Conservation (phyloP, 2,797 vertebrate genomes). For the Pelochelys cantorii region DNA sequence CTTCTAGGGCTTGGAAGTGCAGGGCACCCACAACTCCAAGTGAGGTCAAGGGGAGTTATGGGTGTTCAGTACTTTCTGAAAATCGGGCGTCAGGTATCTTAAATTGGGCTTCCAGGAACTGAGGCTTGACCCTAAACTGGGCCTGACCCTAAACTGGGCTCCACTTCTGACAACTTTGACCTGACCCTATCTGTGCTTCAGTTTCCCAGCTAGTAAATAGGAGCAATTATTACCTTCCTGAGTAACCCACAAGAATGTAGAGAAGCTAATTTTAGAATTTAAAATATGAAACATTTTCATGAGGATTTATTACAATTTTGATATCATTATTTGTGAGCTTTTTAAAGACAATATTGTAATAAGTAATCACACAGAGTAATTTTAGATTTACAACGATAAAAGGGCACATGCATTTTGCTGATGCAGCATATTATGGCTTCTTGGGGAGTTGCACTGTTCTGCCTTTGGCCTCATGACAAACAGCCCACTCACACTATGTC, state of each 20-base stretch:
- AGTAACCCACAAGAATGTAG: neutral
- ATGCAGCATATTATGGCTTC: rapidly evolving
- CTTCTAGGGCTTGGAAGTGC: too few species aligned
- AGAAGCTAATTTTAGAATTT: neutral
- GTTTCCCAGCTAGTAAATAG: neutral
- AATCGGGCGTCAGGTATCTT: neutral
- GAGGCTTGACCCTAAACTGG: neutral
- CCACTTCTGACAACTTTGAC: neutral
- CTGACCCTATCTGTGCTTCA: neutral
- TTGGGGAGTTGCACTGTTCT: neutral
- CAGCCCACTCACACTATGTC: too few species aligned
- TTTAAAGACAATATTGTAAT: neutral
- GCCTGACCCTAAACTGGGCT: too few species aligned
- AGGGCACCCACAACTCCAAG: too few species aligned
- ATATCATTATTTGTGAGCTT: neutral
- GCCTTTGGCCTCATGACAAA: neutral
- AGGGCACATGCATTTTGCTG: neutral
- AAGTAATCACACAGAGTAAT: neutral
- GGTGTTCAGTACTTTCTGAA: neutral
- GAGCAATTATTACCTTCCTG: neutral
- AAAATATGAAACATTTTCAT: neutral
- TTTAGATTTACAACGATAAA: neutral
- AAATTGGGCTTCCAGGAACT: neutral
- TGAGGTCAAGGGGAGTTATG: neutral
- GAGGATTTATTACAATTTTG: neutral